Evolutionary conservation across 1,140 invertebrate genomes (phyloP).

Genomic region (Homalodisca vitripennis): DNA sequence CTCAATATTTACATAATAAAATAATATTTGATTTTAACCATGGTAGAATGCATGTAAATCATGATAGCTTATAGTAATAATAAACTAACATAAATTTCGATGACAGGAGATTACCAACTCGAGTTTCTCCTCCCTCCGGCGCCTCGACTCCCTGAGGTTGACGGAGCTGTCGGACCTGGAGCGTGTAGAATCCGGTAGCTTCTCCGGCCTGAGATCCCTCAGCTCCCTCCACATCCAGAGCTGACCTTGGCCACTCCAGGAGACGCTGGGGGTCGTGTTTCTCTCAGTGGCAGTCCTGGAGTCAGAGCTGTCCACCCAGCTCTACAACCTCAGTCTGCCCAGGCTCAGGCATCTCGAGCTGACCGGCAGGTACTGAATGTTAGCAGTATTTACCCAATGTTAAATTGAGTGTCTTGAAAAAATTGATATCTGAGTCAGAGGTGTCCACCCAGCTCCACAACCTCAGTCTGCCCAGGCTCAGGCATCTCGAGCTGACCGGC

Average conservation of each 20-base stretch:
- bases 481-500: conserved; percentile 77
- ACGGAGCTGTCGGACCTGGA: neutral
- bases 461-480: conserved; percentile 67
- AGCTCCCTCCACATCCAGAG: neutral
- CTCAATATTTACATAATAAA: no score
- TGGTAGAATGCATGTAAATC: no score
- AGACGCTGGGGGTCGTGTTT: neutral
- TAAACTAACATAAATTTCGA: no score
- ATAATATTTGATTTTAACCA: no score
- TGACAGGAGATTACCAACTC: neutral
- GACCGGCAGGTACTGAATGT: neutral
- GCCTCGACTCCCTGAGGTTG: neutral
- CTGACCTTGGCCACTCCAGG: neutral
- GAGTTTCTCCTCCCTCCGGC: neutral
- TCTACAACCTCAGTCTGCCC: neutral
- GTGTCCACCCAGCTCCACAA: conserved; percentile 28
- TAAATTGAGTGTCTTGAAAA: no score
- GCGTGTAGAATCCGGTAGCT: neutral
- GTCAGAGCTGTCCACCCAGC: neutral
- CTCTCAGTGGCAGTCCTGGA: neutral
- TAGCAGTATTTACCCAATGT: no score
- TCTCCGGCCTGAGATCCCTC: neutral
- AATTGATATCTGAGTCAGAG: no score
- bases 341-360: neutral
- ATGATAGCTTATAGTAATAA: no score